phyloP scores from a whole-genome alignment of 2,797 vertebrate species.

The Zalophus californianus region DNA sequence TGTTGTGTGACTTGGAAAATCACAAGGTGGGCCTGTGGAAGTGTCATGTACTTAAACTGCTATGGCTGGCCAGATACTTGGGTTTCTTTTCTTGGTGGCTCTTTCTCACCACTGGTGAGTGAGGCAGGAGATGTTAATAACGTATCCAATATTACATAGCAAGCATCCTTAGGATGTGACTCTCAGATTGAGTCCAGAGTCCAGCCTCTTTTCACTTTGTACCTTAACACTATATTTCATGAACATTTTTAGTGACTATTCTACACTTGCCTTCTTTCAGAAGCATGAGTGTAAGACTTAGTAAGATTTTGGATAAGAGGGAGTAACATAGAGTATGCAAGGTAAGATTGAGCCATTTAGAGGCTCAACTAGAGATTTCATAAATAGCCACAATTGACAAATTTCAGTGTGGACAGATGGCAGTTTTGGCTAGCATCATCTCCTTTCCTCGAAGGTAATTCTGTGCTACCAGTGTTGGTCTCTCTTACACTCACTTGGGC shows the following conservation, averaged over 20 bases:
- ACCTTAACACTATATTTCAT: not conserved
- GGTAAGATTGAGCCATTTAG: slow-evolving; percentile 78
- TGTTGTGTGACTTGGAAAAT: not conserved
- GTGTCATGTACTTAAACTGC: not conserved
- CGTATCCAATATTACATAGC: not conserved
- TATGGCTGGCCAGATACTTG: not conserved
- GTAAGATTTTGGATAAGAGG: slow-evolving; percentile 71
- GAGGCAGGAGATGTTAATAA: not conserved
- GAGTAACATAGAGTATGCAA: slow-evolving; percentile 50
- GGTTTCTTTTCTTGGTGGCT: not conserved
- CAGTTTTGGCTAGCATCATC: slow-evolving; percentile 79
- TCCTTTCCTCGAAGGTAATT: slow-evolving; percentile 83
- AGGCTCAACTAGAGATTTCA: slow-evolving; percentile 81
- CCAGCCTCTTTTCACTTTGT: not conserved
- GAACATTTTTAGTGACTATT: not conserved
- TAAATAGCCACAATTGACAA: slow-evolving; percentile 86
- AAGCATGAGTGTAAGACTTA: not conserved
- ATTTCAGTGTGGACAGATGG: slow-evolving; percentile 86
- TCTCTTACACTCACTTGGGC: slow-evolving; percentile 36
- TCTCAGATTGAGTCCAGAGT: not conserved
- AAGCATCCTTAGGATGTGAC: not conserved
- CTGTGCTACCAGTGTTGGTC: slow-evolving; percentile 56
- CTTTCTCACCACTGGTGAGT: not conserved
- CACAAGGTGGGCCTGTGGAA: not conserved
- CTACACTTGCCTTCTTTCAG: slow-evolving; percentile 16